Evolutionary conservation across 2,888 invertebrate genomes (phyloP), one percentile per base, ranked within the genome.

Genomic region (Amiota minor): DNA sequence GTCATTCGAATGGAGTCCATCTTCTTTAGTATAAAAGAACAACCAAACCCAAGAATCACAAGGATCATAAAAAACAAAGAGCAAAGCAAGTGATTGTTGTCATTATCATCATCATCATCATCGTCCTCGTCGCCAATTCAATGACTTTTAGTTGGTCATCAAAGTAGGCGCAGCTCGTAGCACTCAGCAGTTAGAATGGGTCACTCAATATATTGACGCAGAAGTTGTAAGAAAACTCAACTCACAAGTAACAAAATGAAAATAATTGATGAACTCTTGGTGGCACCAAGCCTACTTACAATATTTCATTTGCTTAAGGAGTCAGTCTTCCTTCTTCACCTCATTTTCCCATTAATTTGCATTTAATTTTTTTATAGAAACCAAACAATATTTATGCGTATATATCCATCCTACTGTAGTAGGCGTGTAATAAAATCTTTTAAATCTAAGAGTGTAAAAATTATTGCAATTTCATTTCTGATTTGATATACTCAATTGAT

Each of bases 191-290:
- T 35, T 35, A 35, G 35, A 6, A 2, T 35, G 6, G 35, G 35
- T 6, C 35, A 3, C 2, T 2, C 23, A 23, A 23, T 23, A 2
- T 23, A 23, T 23, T 23, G 23, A 23, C 3, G 23, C 2, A 23
- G 23, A 23, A 23, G 23, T 2, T 35, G 6, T 35, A 35, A 35
- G 35, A 35, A 35, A 35, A 35, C 35, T 35, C 35, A 35, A 35
- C 35, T 35, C 6, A 35, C 35, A 35, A 35, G 35, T 6, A 35
- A 35, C 35, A 4, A 35, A 35, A 35, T 35, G 35, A 35, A 35
- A 68, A 85, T 83, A 85, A 83, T 83, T 85, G 85, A 85, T 85
- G 85, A 82, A 76, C 78, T 69, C 35, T 35, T 35, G 35, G 35
- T 75, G 35, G 76, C 76, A 83, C 85, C 83, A 83, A 85, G 83